Evolutionary conservation across 64 coral and sea anemone genomes (phyloP).

Genomic region (Stichodactyla helianthus): DNA sequence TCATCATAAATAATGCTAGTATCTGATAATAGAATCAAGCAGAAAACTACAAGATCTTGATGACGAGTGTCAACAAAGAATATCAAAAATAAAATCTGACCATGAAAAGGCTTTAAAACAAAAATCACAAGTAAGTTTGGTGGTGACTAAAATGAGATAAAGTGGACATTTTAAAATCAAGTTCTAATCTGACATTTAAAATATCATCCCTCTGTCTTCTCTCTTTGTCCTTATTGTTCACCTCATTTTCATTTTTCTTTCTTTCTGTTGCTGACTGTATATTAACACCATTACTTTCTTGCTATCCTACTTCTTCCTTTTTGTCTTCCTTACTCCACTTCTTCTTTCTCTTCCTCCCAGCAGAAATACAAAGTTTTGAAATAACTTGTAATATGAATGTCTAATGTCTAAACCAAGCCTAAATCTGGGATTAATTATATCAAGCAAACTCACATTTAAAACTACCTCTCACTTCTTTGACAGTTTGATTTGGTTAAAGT

Average conservation of each 20-base stretch:
- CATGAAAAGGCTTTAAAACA: conserved; percentile 74
- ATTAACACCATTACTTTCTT: too few relatives aligned
- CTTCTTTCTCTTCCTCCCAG: too few relatives aligned
- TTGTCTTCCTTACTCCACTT: too few relatives aligned
- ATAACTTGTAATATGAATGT: too few relatives aligned
- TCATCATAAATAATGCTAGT: background rate
- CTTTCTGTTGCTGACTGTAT: too few relatives aligned
- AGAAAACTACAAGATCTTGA: conserved; percentile 40
- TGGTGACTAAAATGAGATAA: background rate
- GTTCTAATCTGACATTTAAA: background rate
- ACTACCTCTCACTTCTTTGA: background rate
- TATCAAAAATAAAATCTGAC: conserved; percentile 59
- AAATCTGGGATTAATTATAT: background rate
- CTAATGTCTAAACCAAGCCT: too few relatives aligned
- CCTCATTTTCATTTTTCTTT: too few relatives aligned
- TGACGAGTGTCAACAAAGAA: conserved; percentile 57
- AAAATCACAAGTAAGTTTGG: conserved; percentile 67
- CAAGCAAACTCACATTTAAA: background rate
- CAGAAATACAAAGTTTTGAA: too few relatives aligned
- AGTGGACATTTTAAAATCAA: background rate
- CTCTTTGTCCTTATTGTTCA: too few relatives aligned
- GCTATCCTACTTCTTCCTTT: too few relatives aligned
- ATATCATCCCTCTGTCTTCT: too few relatives aligned
- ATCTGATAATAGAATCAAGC: conserved; percentile 39
- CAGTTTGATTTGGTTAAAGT: too few relatives aligned